Percentiles rank a stretch among this genome's conserved stretches.
Evolutionary conservation across 2,113 vertebrate genomes (phyloP).

Genomic region (Ptychochromis oligacanthus): DNA sequence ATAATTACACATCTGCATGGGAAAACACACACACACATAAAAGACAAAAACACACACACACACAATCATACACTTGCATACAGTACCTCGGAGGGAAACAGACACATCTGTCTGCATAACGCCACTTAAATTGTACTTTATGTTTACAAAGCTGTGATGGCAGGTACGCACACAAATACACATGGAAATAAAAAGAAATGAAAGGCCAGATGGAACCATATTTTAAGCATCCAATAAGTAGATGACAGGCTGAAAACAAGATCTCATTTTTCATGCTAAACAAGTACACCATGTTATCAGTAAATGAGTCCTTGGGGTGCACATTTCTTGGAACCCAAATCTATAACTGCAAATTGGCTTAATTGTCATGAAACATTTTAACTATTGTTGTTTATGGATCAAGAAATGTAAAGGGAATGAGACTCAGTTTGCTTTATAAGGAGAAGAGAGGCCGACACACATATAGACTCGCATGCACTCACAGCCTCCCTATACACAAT

Average conservation of each 20-base stretch:
- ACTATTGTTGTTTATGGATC: slow-evolving; percentile 39
- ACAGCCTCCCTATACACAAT: background rate
- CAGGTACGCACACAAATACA: slow-evolving; percentile 1
- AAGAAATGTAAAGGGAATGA: slow-evolving; percentile 25
- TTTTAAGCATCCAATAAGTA: slow-evolving; percentile 40
- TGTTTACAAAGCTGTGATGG: slow-evolving; percentile 15
- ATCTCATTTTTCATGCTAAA: slow-evolving; percentile 40
- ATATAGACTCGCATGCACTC: background rate
- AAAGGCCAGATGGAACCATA: slow-evolving; percentile 40
- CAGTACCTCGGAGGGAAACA: slow-evolving; percentile 4
- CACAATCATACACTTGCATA: background rate
- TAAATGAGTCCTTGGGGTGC: slow-evolving; percentile 37
- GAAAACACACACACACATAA: background rate
- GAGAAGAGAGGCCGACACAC: background rate
- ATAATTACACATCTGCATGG: background rate
- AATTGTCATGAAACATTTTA: slow-evolving; percentile 47
- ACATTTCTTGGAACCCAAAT: slow-evolving; percentile 41
- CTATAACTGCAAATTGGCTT: slow-evolving; percentile 42
- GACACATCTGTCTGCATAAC: slow-evolving; percentile 15
- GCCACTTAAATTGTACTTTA: slow-evolving; percentile 1
- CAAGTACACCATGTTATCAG: slow-evolving; percentile 22
- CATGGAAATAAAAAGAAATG: slow-evolving; percentile 12
- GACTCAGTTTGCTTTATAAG: background rate
- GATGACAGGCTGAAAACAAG: slow-evolving; percentile 27
- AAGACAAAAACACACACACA: background rate